These are phyloP conservation scores for Lottia gigantea DNA, from an alignment of 2,888 invertebrate species.

Conservation along the genomic window DNA sequence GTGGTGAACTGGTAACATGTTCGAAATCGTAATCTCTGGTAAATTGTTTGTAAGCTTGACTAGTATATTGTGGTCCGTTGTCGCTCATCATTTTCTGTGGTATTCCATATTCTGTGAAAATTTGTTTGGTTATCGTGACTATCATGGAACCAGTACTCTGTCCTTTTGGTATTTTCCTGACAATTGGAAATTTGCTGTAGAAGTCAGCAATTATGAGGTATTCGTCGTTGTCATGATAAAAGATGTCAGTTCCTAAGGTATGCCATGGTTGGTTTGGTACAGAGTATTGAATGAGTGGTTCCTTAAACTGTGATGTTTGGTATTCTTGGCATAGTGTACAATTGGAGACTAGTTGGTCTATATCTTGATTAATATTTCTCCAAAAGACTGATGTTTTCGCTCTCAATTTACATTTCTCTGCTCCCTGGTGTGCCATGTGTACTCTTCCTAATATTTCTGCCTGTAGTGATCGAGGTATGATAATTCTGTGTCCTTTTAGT, in stretches of 20 bases:
- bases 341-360: conserved; percentile 19
- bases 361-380: conserved; percentile 27
- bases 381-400: conserved; percentile 26
- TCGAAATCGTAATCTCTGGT: not conserved
- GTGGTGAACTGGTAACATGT: too few relatives aligned
- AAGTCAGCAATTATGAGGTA: conserved; percentile 11
- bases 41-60: not conserved
- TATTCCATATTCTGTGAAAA: not conserved
- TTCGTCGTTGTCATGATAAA: too few relatives aligned
- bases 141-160: not conserved
- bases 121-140: not conserved
- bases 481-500: conserved; percentile 12
- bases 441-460: conserved; percentile 13
- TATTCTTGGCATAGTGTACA: conserved; percentile 6
- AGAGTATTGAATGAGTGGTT: too few relatives aligned
- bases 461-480: not conserved
- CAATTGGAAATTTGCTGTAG: conserved; percentile 16
- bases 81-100: not conserved
- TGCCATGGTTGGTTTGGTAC: too few relatives aligned
- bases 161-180: conserved; percentile 3
- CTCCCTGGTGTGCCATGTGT: conserved; percentile 14
- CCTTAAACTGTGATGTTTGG: conserved; percentile 7
- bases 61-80: not conserved
- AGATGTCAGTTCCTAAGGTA: too few relatives aligned
- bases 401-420: not conserved